Evolutionary conservation across 2,797 vertebrate species (phyloP), one percentile per base, ranked within the genome.

Genomic region (Cyclopterus lumpus): DNA sequence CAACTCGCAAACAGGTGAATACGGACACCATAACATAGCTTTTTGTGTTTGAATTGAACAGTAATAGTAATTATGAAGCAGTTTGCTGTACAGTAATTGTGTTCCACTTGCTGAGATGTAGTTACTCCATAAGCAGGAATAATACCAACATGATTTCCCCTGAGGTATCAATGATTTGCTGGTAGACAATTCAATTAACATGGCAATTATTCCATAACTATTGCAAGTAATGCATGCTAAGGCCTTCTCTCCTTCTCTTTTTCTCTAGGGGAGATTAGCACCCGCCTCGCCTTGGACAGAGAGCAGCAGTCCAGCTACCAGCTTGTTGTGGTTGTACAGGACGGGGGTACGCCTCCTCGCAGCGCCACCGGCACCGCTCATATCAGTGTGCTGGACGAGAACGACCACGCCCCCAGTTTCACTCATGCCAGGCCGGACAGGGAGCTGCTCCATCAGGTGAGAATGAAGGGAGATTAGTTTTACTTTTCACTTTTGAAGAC

Each of bases 271-370:
- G 98, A 99, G 91, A 94, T 99, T 80, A 99, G 96, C 83, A 96
- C 97, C n/a, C 95, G 96, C 48, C 89, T 94, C 1, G 95, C 93
- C 32, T 87, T 99, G 86, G 97, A 99, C 88, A 94, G 98, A 11
- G 98, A 99, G 92, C 95, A 94, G 67, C 98, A 99, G 92, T 97
- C 96, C 88, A 97, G 96, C 89, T 97, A 96, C 90, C 98, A 99
- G 94, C 92, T 99, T 5, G 89, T 96, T 63, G 97, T 99, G 78
- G 95, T 97, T 0, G 96, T 99, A 36, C 97, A 98, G 80, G 98
- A 99, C 0, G 96, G 95, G 0, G 98, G 98, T 0, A 97, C 96
- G 0, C 98, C 98, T 0, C 96, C 97, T 0, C 97, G 97, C 61
- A 99, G 97, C 1, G 94, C 96, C 85, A 98, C 97, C 0, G 98